Conservation (phyloP, 2,113 vertebrate genomes). For the Chionodraco myersi region DNA sequence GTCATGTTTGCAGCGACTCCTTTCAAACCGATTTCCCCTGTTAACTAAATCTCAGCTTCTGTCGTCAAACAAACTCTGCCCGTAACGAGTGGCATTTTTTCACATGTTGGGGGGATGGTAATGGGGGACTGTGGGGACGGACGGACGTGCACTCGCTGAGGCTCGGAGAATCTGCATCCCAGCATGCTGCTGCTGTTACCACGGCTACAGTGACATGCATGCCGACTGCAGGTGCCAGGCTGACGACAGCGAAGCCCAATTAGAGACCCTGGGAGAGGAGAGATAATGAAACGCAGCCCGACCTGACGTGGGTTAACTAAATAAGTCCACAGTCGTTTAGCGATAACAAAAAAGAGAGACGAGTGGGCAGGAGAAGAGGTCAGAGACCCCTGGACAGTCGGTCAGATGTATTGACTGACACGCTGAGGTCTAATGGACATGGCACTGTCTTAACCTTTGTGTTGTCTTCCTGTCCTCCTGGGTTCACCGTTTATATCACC, state of each 20-base stretch:
- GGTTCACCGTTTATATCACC: no score
- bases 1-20: not conserved
- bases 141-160: conserved; percentile 39
- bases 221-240: conserved; percentile 80
- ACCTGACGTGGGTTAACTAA: conserved; percentile 80
- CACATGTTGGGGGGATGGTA: conserved; percentile 39
- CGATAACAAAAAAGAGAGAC: conserved; percentile 65
- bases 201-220: conserved; percentile 79
- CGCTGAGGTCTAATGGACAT: conserved; percentile 8
- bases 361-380: conserved; percentile 45
- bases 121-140: conserved; percentile 44
- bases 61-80: conserved; percentile 51
- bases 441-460: not conserved
- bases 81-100: conserved; percentile 60
- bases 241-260: conserved; percentile 80
- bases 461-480: no score
- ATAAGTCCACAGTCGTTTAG: conserved; percentile 75
- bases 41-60: conserved; percentile 20
- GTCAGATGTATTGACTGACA: conserved; percentile 45
- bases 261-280: conserved; percentile 77
- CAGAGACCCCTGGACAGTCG: conserved; percentile 47
- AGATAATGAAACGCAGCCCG: conserved; percentile 79
- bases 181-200: conserved; percentile 82
- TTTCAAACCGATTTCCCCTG: not conserved
- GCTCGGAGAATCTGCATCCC: conserved; percentile 70